Evolutionary conservation across 2,888 invertebrate species (phyloP).

Genomic region (Andrena praecox): DNA sequence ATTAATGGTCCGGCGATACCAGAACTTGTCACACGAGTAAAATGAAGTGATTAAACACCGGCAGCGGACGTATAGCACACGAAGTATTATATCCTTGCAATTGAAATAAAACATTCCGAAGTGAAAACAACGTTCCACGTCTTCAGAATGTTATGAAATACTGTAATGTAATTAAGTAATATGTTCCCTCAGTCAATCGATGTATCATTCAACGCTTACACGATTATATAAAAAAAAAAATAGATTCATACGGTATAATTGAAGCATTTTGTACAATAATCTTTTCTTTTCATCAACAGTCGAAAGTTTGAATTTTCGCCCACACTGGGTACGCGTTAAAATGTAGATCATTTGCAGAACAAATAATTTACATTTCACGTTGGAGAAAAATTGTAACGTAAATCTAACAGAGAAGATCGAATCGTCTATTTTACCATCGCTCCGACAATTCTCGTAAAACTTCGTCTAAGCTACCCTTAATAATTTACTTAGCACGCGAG

Average conservation of each 20-base stretch:
- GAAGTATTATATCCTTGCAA: background rate
- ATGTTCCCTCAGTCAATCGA: background rate
- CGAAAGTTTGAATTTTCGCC: background rate
- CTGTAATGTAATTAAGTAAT: slow-evolving; percentile 2
- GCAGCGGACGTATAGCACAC: no score
- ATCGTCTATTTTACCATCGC: slow-evolving; percentile 42
- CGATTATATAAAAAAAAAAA: slow-evolving; percentile 5
- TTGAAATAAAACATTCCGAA: slow-evolving; percentile 8
- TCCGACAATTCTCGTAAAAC: slow-evolving; percentile 40
- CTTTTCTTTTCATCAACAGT: background rate
- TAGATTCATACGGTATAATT: background rate
- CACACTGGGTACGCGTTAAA: background rate
- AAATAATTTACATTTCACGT: background rate
- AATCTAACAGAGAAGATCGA: background rate
- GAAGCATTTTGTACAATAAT: background rate
- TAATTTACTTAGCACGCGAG: slow-evolving; percentile 18
- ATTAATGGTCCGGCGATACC: no score
- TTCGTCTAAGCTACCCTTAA: background rate
- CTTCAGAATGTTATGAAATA: slow-evolving; percentile 2
- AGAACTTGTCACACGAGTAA: no score
- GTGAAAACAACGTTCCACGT: slow-evolving; percentile 4
- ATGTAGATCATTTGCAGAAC: slow-evolving; percentile 1
- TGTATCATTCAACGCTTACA: background rate
- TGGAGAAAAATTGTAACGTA: background rate
- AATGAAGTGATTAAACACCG: no score